Evolutionary conservation across 2,797 vertebrate species (phyloP).

Genomic region (Amphiprion clarkii): DNA sequence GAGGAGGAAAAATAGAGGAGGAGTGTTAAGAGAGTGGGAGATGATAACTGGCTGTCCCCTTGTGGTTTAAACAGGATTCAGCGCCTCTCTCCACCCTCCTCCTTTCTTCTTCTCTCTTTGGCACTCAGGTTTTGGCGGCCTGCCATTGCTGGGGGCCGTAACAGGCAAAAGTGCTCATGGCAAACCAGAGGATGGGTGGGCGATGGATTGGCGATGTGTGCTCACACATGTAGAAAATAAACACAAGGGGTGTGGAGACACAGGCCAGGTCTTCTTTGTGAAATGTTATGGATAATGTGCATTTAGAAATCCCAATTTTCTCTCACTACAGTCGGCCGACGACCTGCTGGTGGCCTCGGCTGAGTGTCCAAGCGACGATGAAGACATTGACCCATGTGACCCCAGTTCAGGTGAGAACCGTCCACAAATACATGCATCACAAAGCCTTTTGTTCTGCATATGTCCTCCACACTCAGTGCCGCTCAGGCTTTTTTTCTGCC

Average conservation of each 20-base stretch:
- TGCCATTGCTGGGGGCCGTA: conserved; percentile 62
- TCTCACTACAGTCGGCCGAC: conserved; percentile 87
- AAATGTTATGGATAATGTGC: conserved; percentile 12
- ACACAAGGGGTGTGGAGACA: conserved; percentile 38
- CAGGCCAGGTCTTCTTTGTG: background rate
- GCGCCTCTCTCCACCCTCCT: conserved; percentile 47
- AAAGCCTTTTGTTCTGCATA: background rate
- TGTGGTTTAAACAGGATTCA: conserved; percentile 55
- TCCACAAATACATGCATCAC: conserved; percentile 7
- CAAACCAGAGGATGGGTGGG: conserved; percentile 59
- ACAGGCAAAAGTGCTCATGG: conserved; percentile 61
- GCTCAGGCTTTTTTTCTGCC: background rate
- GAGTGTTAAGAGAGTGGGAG: conserved; percentile 54
- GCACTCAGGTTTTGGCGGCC: conserved; percentile 49
- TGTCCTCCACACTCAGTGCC: conserved; percentile 10
- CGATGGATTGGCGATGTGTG: conserved; percentile 48
- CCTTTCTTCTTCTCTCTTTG: conserved; percentile 46
- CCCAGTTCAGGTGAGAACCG: conserved; percentile 95
- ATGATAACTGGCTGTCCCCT: conserved; percentile 55
- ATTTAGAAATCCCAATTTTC: background rate
- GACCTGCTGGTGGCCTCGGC: conserved; percentile 98
- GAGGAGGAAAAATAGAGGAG: conserved; percentile 52
- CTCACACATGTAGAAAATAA: conserved; percentile 67
- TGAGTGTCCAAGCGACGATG: conserved; percentile 98
- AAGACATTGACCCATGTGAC: conserved; percentile 99